Conservation (phyloP, 2,113 vertebrate species). For the Herpetotheres cachinnans region DNA sequence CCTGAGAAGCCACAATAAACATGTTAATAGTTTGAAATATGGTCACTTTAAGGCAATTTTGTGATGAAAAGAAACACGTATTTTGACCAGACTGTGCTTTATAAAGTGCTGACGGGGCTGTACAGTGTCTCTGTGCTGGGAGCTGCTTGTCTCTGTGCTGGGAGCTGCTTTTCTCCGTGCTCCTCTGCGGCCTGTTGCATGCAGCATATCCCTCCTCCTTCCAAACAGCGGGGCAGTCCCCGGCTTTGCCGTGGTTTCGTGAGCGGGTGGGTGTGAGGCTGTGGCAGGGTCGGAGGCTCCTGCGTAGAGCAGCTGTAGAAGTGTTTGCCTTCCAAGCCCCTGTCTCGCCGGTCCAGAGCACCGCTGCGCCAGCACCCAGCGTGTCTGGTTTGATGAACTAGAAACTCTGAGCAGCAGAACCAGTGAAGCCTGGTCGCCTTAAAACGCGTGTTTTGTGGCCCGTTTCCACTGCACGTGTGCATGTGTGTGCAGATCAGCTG, state of each 20-base stretch:
- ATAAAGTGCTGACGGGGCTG: fast-evolving
- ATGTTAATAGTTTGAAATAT: background rate
- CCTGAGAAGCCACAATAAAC: background rate
- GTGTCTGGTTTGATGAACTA: background rate
- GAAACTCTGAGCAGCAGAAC: background rate
- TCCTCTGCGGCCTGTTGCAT: background rate
- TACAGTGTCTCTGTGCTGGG: fast-evolving
- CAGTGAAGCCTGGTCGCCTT: background rate
- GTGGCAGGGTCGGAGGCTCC: background rate
- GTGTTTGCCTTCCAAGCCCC: background rate
- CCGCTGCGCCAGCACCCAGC: background rate
- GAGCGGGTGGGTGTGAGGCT: background rate
- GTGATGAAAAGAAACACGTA: background rate
- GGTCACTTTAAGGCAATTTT: background rate
- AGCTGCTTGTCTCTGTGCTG: background rate
- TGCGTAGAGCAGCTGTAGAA: background rate
- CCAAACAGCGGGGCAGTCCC: fast-evolving
- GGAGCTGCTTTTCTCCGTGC: background rate
- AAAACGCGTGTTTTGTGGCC: background rate
- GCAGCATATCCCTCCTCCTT: background rate
- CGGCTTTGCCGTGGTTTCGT: background rate
- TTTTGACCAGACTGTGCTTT: background rate
- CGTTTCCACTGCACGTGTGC: background rate
- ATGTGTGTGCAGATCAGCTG: background rate
- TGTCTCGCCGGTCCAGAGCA: fast-evolving